phyloP scores from a whole-genome alignment of 2,113 vertebrate genomes.

The Upupa epops region DNA sequence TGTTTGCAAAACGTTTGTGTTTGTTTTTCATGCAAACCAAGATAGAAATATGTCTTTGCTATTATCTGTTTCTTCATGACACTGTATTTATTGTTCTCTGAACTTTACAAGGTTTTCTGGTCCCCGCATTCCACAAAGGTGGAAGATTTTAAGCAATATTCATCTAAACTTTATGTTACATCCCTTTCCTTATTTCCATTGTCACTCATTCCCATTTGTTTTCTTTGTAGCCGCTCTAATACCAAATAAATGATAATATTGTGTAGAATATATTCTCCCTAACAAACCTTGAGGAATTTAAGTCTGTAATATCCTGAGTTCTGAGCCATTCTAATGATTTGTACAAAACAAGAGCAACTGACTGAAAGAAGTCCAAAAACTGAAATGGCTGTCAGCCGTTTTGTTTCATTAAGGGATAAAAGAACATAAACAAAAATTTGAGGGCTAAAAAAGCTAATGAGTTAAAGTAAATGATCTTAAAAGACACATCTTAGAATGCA shows the following conservation, averaged over 20 bases:
- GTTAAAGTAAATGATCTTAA: neutral
- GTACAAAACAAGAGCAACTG: neutral
- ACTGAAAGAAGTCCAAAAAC: neutral
- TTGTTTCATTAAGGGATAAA: neutral
- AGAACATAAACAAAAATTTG: neutral
- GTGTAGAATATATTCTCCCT: neutral
- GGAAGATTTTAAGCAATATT: neutral
- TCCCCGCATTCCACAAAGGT: neutral
- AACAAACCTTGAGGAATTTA: neutral
- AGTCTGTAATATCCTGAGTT: neutral
- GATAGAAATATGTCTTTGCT: neutral
- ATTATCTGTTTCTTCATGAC: neutral
- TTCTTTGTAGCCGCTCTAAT: neutral
- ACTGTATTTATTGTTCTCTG: neutral
- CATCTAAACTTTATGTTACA: neutral
- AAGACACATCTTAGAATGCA: neutral
- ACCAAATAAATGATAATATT: neutral
- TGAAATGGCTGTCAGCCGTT: neutral
- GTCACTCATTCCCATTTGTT: neutral
- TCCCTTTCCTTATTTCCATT: neutral
- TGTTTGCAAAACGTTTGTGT: neutral
- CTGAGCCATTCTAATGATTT: neutral
- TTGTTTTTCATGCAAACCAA: neutral
- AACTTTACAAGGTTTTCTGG: neutral
- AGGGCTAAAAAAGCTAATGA: neutral